Evolutionary conservation across 2,888 invertebrate genomes (phyloP).

Genomic region (Eustalomyia histrio): DNA sequence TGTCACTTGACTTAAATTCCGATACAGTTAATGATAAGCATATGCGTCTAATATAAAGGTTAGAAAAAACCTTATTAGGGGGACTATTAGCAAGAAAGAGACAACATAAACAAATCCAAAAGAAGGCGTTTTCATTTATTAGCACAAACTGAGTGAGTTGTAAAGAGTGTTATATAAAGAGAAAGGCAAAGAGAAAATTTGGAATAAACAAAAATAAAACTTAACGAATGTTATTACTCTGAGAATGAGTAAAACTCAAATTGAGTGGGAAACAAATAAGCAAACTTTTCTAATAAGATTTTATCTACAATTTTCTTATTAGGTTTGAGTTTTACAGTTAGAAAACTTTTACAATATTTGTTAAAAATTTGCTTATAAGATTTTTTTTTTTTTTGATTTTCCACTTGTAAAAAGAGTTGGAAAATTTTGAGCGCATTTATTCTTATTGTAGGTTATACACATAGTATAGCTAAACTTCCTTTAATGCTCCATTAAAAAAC

Average conservation of each 20-base stretch:
- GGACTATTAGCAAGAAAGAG: constrained; percentile 21
- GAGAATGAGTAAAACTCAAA: constrained; percentile 15
- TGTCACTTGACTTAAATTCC: constrained; percentile 63
- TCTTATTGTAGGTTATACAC: constrained; percentile 16
- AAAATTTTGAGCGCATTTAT: constrained; percentile 28
- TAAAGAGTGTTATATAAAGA: constrained; percentile 19
- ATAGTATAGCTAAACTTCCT: constrained; percentile 29
- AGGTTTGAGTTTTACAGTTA: neutral
- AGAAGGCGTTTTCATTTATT: constrained; percentile 33
- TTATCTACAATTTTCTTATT: neutral
- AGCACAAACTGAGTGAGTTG: neutral
- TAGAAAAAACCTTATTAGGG: constrained; percentile 61
- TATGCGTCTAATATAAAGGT: constrained; percentile 63
- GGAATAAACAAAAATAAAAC: constrained; percentile 11
- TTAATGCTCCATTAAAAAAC: constrained; percentile 60
- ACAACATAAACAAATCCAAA: constrained; percentile 35
- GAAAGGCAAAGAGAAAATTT: neutral
- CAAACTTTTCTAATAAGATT: constrained; percentile 34
- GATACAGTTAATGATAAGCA: constrained; percentile 66
- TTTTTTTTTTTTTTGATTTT: neutral
- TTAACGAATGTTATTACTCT: constrained; percentile 46
- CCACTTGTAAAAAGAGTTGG: constrained; percentile 8
- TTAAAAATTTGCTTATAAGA: neutral
- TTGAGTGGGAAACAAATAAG: neutral
- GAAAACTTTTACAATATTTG: neutral